Evolutionary conservation across 2,888 invertebrate genomes (phyloP).

Genomic region (Heliothis peltigera): DNA sequence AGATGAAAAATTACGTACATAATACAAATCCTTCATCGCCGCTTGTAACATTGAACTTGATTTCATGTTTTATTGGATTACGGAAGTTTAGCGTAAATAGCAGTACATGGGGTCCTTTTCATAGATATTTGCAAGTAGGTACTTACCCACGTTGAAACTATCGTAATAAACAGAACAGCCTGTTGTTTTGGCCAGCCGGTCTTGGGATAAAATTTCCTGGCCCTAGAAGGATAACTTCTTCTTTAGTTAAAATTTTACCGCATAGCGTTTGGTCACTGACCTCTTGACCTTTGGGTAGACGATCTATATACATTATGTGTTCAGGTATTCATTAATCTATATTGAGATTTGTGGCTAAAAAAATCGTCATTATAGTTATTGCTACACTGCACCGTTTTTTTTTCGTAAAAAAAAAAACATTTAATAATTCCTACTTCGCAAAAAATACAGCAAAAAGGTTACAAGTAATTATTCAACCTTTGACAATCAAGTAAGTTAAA

Average conservation of each 20-base stretch:
- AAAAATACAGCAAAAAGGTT: too few relatives aligned
- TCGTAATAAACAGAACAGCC: too few relatives aligned
- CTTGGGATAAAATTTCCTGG: background rate
- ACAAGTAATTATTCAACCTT: too few relatives aligned
- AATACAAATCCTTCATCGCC: background rate
- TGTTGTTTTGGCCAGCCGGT: background rate
- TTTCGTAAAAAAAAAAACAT: too few relatives aligned
- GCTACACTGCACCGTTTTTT: too few relatives aligned
- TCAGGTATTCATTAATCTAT: background rate
- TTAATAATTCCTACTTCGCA: too few relatives aligned
- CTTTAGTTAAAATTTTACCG: conserved; percentile 17
- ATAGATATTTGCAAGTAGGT: too few relatives aligned
- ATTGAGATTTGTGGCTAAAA: background rate
- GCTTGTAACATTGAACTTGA: background rate
- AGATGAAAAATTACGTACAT: too few relatives aligned
- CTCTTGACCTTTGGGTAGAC: conserved; percentile 11
- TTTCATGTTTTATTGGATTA: background rate
- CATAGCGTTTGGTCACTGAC: conserved; percentile 25
- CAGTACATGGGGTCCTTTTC: conserved; percentile 3
- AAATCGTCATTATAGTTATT: too few relatives aligned
- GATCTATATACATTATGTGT: background rate
- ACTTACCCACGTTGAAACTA: too few relatives aligned
- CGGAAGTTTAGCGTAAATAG: background rate
- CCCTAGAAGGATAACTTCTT: background rate
- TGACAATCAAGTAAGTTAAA: too few relatives aligned